phyloP scores from a whole-genome alignment of 2,113 vertebrate species.

The Sapajus apella region DNA sequence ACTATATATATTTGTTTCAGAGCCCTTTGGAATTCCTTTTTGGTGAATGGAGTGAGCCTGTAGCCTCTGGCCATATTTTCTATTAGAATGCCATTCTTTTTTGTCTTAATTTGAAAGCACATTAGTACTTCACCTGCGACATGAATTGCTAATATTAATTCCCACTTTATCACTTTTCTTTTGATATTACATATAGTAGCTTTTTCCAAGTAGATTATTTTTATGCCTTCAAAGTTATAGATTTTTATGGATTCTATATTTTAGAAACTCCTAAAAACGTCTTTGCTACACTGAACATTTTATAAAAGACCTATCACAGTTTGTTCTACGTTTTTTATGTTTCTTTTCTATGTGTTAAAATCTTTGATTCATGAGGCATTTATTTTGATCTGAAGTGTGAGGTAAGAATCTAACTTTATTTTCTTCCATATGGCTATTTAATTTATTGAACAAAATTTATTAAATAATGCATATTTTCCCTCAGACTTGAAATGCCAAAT shows the following conservation, averaged over 20 bases:
- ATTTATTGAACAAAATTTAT: background rate
- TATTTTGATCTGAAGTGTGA: background rate
- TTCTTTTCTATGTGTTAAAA: background rate
- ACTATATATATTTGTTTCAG: background rate
- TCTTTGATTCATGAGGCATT: background rate
- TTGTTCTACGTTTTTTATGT: background rate
- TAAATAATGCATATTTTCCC: background rate
- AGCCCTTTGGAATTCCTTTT: background rate
- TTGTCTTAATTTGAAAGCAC: background rate
- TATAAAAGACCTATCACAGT: background rate
- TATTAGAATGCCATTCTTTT: background rate
- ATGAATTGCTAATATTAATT: background rate
- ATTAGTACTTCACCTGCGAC: background rate
- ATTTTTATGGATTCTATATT: background rate
- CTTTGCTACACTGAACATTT: background rate
- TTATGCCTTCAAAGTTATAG: background rate
- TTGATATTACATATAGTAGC: background rate
- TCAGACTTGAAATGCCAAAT: constrained; percentile 37
- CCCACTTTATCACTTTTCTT: background rate
- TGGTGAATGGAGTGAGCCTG: background rate
- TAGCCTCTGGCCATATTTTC: background rate
- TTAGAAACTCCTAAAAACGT: background rate
- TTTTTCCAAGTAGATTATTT: background rate
- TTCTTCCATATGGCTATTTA: background rate
- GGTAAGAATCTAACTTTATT: background rate